Percentiles rank a stretch among this genome's conserved stretches.
phyloP scores from a whole-genome alignment of 1,140 invertebrate genomes.

The Pogonomyrmex californicus region DNA sequence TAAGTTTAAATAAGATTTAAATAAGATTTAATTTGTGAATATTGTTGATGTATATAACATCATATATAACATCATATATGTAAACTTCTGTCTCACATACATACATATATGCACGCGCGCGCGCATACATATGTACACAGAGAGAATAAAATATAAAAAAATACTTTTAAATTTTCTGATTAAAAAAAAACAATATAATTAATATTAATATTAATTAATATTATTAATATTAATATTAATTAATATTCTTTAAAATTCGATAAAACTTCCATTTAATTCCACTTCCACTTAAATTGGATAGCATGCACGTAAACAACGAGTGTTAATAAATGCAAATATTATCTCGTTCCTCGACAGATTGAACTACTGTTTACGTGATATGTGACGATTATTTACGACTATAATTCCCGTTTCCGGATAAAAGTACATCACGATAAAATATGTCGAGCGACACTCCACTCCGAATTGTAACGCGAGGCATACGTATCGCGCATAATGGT shows the following conservation, averaged over 20 bases:
- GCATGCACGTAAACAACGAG: constrained; percentile 1
- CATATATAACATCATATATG: not conserved
- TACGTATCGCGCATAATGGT: constrained; percentile 55
- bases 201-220: not conserved
- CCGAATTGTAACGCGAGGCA: constrained; percentile 44
- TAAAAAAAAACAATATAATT: not conserved
- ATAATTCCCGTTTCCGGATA: constrained; percentile 34
- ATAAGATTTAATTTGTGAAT: not conserved
- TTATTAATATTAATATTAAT: not conserved
- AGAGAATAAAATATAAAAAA: not conserved
- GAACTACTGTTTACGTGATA: constrained; percentile 36
- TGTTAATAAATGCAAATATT: constrained; percentile 32
- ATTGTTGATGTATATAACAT: not conserved
- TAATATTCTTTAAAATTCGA: not conserved
- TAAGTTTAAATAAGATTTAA: not conserved
- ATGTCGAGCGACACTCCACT: constrained; percentile 39
- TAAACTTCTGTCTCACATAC: not conserved
- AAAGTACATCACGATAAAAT: constrained; percentile 55
- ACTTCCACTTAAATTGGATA: not conserved
- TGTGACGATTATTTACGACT: constrained; percentile 38
- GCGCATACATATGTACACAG: no score
- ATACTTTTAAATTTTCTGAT: constrained; percentile 10
- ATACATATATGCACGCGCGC: no score
- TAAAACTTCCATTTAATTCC: not conserved
- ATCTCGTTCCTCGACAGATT: constrained; percentile 16